Evolutionary conservation across 2,113 vertebrate genomes (phyloP).

Genomic region (Limanda limanda): DNA sequence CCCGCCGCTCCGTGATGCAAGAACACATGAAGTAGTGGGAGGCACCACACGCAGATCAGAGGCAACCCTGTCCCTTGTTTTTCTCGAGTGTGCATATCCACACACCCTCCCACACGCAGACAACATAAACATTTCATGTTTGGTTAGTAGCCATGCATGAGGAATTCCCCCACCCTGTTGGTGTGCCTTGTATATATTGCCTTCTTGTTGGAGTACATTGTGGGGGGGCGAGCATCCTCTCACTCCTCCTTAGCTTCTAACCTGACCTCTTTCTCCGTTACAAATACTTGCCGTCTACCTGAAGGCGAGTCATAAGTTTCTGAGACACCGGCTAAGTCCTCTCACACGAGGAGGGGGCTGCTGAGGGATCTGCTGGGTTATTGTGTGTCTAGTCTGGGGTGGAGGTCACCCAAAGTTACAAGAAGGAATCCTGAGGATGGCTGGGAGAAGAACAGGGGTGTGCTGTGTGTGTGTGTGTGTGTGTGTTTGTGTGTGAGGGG

Average conservation of each 20-base stretch:
- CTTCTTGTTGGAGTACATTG: conserved; percentile 42
- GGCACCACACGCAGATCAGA: conserved; percentile 50
- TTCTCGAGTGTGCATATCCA: conserved; percentile 24
- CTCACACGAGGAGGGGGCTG: conserved; percentile 48
- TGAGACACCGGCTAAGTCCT: conserved; percentile 55
- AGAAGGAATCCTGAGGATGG: conserved; percentile 55
- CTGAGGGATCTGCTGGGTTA: conserved; percentile 50
- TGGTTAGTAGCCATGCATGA: conserved; percentile 65
- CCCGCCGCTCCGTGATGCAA: conserved; percentile 22
- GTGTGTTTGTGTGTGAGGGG: too few relatives aligned
- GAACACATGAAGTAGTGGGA: conserved; percentile 45
- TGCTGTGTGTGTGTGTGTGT: conserved; percentile 77
- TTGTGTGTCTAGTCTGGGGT: conserved; percentile 63
- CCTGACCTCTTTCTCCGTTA: conserved; percentile 24
- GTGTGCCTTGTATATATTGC: conserved; percentile 56
- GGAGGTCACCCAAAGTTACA: conserved; percentile 68
- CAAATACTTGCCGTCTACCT: conserved; percentile 32
- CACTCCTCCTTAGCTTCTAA: conserved; percentile 23
- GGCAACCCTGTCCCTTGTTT: conserved; percentile 46
- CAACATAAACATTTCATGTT: conserved; percentile 77
- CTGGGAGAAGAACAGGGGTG: conserved; percentile 41
- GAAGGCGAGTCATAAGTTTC: conserved; percentile 59
- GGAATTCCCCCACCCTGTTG: conserved; percentile 52
- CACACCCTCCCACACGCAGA: conserved; percentile 53
- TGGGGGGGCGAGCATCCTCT: conserved; percentile 29